Evolutionary conservation across 2,888 invertebrate species (phyloP).

Genomic region (Taenaris catops): DNA sequence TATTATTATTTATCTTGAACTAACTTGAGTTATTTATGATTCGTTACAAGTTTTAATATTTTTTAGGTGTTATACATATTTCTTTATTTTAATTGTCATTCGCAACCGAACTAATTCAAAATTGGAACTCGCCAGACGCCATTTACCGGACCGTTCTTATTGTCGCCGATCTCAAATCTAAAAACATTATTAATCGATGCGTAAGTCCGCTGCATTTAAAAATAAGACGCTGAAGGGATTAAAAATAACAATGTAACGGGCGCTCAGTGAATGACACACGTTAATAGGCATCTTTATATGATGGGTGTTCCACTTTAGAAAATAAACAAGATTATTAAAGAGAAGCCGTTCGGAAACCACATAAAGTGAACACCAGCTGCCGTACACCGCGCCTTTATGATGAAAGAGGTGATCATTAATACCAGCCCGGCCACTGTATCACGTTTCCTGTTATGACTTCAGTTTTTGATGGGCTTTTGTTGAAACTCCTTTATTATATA

Average conservation of each 20-base stretch:
- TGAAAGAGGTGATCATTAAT: conserved; percentile 63
- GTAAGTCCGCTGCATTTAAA: conserved; percentile 17
- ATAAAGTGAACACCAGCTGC: conserved; percentile 73
- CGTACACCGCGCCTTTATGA: conserved; percentile 65
- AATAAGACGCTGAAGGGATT: conserved; percentile 14
- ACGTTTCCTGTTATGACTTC: conserved; percentile 77
- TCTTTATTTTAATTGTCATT: too few relatives aligned
- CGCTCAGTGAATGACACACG: conserved; percentile 36
- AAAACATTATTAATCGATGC: conserved; percentile 2
- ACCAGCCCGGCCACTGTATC: conserved; percentile 62
- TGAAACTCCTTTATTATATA: too few relatives aligned
- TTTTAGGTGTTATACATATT: too few relatives aligned
- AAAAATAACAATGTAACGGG: conserved; percentile 27
- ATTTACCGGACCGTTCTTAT: too few relatives aligned
- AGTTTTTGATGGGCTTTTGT: conserved; percentile 72
- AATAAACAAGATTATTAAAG: conserved; percentile 76
- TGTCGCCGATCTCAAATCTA: too few relatives aligned
- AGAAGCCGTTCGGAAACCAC: conserved; percentile 67
- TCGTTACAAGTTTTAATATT: too few relatives aligned
- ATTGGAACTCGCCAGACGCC: too few relatives aligned
- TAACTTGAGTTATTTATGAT: too few relatives aligned
- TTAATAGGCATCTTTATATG: conserved; percentile 51
- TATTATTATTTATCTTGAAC: too few relatives aligned
- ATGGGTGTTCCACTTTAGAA: conserved; percentile 65
- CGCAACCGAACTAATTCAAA: too few relatives aligned